phyloP scores from a whole-genome alignment of 1,140 invertebrate genomes.

The Laupala kohalensis region DNA sequence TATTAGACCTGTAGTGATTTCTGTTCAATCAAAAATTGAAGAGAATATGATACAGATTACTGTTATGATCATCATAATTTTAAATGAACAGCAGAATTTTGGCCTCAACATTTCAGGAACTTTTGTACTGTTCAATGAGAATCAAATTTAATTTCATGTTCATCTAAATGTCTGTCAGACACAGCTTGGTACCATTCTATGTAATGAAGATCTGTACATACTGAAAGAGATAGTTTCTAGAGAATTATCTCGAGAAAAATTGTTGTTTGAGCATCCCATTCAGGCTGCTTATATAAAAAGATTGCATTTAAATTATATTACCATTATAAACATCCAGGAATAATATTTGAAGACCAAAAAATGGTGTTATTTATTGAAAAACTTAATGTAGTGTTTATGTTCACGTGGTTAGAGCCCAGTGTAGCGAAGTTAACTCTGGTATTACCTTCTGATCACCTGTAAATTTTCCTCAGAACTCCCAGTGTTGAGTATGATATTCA shows the following conservation, averaged over 20 bases:
- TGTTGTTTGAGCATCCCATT: neutral
- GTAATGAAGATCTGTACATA: neutral
- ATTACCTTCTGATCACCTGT: neutral
- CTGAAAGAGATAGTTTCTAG: neutral
- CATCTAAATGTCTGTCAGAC: neutral
- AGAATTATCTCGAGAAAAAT: neutral
- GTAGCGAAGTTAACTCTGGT: neutral
- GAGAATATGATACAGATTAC: neutral
- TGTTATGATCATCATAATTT: neutral
- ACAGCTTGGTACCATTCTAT: neutral
- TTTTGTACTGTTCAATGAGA: neutral
- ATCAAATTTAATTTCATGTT: neutral
- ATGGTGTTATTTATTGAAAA: neutral
- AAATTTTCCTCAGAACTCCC: neutral
- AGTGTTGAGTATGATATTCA: neutral
- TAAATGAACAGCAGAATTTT: neutral
- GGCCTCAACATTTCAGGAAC: neutral
- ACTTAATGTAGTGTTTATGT: neutral
- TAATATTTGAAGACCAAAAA: neutral
- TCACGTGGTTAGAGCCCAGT: neutral
- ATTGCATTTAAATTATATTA: neutral
- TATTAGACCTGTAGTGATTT: slow-evolving; percentile 1
- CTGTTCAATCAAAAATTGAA: neutral
- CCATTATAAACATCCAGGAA: neutral
- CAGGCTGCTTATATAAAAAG: neutral